A percentile compares a stretch with the other conserved stretches of the same genome.
These are phyloP conservation scores for Acromyrmex heyeri DNA, from an alignment of 1,140 invertebrate genomes.

Conservation along the genomic window DNA sequence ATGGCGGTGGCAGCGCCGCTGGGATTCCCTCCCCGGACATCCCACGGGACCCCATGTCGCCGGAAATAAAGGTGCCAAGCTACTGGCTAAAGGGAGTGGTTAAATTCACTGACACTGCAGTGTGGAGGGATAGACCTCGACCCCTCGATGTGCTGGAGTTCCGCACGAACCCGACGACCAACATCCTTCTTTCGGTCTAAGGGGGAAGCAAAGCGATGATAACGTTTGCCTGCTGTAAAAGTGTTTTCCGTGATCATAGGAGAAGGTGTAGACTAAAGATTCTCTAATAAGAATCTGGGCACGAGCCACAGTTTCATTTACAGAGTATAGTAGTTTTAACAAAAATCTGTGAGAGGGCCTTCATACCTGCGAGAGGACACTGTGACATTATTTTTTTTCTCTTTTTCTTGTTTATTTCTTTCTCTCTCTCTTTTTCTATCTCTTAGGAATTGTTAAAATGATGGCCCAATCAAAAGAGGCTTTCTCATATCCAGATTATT, in stretches of 20 bases:
- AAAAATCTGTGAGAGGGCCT: too few species aligned
- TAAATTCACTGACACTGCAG: conserved; percentile 63
- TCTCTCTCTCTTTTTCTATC: too few species aligned
- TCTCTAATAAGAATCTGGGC: too few species aligned
- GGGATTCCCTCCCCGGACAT: conserved; percentile 61
- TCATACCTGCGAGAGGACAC: too few species aligned
- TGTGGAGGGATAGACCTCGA: conserved; percentile 18
- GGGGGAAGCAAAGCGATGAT: conserved; percentile 16
- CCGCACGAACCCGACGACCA: background rate
- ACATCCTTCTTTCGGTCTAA: conserved; percentile 17
- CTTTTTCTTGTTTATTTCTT: too few species aligned
- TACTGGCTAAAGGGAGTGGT: conserved; percentile 56
- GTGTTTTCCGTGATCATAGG: background rate
- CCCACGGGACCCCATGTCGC: conserved; percentile 58
- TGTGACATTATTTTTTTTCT: too few species aligned
- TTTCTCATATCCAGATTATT: too few species aligned
- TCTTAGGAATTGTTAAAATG: too few species aligned
- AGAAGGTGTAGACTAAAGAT: too few species aligned
- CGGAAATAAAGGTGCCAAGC: conserved; percentile 78
- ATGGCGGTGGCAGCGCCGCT: conserved; percentile 65
- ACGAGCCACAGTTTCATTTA: too few species aligned
- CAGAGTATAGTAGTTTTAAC: too few species aligned
- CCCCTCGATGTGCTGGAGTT: conserved; percentile 31
- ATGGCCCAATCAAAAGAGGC: too few species aligned
- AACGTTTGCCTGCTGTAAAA: conserved; percentile 27